A percentile compares a stretch with the other conserved stretches of the same genome.
phyloP scores from a whole-genome alignment of 2,113 vertebrate species.

The Leptosomus discolor region DNA sequence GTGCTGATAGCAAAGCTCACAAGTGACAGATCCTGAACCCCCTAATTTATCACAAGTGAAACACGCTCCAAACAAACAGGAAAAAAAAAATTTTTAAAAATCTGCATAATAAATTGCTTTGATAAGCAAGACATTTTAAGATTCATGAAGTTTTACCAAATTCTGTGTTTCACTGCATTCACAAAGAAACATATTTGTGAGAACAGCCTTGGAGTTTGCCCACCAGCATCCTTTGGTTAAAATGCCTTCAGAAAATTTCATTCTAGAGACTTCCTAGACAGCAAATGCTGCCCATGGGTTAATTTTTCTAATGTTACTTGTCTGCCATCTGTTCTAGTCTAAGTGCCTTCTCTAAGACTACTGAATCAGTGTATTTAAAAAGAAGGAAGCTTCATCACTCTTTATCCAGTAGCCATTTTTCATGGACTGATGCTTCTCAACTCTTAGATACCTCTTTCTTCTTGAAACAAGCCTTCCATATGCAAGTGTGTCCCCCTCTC shows the following conservation, averaged over 20 bases:
- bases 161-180: not conserved
- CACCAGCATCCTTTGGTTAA: not conserved
- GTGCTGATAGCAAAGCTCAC: not conserved
- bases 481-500: not conserved
- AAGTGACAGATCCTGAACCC: not conserved
- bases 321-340: not conserved
- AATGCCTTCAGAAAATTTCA: not conserved
- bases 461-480: not conserved
- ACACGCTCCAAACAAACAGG: not conserved
- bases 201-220: not conserved
- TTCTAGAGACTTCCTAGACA: not conserved
- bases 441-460: not conserved
- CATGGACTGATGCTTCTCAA: conserved; percentile 16
- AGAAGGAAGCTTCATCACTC: not conserved
- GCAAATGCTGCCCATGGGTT: not conserved
- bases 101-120: not conserved
- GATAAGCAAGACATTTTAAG: not conserved
- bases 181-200: not conserved
- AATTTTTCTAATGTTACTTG: not conserved
- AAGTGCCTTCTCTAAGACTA: not conserved
- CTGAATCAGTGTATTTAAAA: not conserved
- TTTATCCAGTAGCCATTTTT: not conserved
- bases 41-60: not conserved
- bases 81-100: not conserved
- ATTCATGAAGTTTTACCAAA: not conserved